Evolutionary conservation across 1,140 invertebrate genomes (phyloP).

Genomic region (Drosophila ohnishii): DNA sequence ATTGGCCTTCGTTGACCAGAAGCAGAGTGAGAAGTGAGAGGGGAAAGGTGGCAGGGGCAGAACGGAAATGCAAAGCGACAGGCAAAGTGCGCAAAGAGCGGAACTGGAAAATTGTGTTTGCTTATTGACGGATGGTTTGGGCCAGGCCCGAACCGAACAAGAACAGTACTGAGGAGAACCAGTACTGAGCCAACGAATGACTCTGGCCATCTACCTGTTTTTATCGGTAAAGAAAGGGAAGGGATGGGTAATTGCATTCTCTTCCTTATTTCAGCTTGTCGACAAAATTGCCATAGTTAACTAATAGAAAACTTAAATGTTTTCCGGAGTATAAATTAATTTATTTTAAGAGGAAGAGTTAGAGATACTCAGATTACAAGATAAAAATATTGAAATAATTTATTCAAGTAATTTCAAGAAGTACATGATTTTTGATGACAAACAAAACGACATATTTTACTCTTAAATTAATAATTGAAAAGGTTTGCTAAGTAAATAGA

Average conservation of each 20-base stretch:
- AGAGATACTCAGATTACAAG: not conserved
- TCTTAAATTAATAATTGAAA: not conserved
- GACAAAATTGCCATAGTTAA: constrained; percentile 6
- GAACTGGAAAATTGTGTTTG: constrained; percentile 49
- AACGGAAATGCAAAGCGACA: constrained; percentile 53
- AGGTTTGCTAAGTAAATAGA: not conserved
- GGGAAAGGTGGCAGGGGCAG: constrained; percentile 13
- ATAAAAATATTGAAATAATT: not conserved
- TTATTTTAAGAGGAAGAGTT: not conserved
- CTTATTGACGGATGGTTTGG: constrained; percentile 43
- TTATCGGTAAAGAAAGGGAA: not conserved
- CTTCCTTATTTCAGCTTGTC: constrained; percentile 34
- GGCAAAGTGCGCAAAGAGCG: constrained; percentile 48
- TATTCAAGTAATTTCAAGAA: not conserved
- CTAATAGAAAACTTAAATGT: constrained; percentile 8
- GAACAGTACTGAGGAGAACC: constrained; percentile 10
- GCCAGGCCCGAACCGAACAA: constrained; percentile 23
- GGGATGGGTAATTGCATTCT: constrained; percentile 37
- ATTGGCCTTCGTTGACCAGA: constrained; percentile 71
- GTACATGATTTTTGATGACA: not conserved
- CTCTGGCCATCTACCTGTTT: constrained; percentile 35
- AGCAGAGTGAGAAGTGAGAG: not conserved
- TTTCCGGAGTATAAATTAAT: not conserved
- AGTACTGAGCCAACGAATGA: constrained; percentile 3
- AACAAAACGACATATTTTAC: not conserved